Percentiles rank a stretch among this genome's conserved stretches.
Conservation (phyloP, 2,797 vertebrate genomes). For the Lemur catta region DNA sequence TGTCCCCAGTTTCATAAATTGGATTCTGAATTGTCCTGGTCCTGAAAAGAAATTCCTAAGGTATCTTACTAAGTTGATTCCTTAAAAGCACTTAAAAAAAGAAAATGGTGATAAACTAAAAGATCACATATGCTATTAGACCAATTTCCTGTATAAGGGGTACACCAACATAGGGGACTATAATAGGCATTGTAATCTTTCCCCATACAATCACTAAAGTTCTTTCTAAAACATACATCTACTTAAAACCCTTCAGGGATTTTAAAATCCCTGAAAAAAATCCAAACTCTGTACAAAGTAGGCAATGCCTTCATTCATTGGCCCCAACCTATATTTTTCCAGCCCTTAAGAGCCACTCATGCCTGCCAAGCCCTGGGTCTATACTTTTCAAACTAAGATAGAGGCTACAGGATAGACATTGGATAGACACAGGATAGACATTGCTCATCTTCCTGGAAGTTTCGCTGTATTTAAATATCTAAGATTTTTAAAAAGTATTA, state of each 20-base stretch:
- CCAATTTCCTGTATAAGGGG: not conserved
- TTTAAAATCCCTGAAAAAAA: not conserved
- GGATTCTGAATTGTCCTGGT: not conserved
- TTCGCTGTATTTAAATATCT: slow-evolving; percentile 17
- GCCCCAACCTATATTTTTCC: not conserved
- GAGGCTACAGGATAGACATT: not conserved
- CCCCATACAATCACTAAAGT: not conserved
- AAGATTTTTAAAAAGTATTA: not conserved
- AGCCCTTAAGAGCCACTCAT: not conserved
- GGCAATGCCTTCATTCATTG: not conserved
- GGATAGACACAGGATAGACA: not conserved
- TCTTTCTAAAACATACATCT: not conserved
- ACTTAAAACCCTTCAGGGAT: not conserved
- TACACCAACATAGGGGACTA: not conserved
- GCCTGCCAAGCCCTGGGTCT: not conserved
- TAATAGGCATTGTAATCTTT: not conserved
- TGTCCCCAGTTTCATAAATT: not conserved
- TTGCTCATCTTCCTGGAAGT: not conserved
- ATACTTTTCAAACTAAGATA: not conserved
- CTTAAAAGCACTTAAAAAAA: not conserved
- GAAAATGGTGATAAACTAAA: not conserved
- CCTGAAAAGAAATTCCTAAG: not conserved
- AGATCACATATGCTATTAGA: not conserved
- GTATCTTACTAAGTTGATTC: not conserved
- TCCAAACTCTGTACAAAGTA: not conserved